Percentiles rank a stretch among this genome's conserved stretches.
These are phyloP conservation scores for Taxidea taxus DNA, from an alignment of 2,113 vertebrate genomes.

Conservation along the genomic window DNA sequence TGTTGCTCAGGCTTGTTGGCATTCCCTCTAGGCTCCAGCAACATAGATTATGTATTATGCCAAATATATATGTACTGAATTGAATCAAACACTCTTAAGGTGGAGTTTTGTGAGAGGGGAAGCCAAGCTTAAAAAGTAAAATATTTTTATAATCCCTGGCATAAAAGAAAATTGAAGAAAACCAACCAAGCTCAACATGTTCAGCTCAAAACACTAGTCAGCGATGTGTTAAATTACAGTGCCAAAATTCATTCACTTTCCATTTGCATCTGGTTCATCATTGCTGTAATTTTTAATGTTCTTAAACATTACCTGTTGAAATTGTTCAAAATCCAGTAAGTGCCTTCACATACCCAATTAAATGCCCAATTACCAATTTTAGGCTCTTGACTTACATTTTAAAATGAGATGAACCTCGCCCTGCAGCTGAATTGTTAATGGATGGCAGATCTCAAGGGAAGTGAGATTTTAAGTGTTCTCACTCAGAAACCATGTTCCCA, in stretches of 20 bases:
- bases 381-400: constrained; percentile 57
- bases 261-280: constrained; percentile 53
- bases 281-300: constrained; percentile 62
- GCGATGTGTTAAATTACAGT: constrained; percentile 34
- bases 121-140: constrained; percentile 24
- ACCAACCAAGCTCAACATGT: background rate
- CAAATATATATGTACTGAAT: background rate
- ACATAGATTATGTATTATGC: background rate
- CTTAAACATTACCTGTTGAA: constrained; percentile 68
- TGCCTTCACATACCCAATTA: constrained; percentile 61
- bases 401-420: constrained; percentile 53
- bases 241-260: constrained; percentile 48
- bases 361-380: constrained; percentile 70
- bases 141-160: constrained; percentile 32
- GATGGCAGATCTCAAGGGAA: constrained; percentile 27
- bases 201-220: background rate
- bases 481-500: background rate
- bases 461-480: background rate
- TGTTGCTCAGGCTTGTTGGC: background rate
- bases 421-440: constrained; percentile 41
- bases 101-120: background rate
- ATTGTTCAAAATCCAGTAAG: constrained; percentile 60
- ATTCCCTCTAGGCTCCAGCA: background rate
- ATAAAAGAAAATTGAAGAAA: constrained; percentile 42
- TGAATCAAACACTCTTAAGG: background rate